phyloP scores from a whole-genome alignment of 2,888 invertebrate species.

The Dicyrtomina minuta region DNA sequence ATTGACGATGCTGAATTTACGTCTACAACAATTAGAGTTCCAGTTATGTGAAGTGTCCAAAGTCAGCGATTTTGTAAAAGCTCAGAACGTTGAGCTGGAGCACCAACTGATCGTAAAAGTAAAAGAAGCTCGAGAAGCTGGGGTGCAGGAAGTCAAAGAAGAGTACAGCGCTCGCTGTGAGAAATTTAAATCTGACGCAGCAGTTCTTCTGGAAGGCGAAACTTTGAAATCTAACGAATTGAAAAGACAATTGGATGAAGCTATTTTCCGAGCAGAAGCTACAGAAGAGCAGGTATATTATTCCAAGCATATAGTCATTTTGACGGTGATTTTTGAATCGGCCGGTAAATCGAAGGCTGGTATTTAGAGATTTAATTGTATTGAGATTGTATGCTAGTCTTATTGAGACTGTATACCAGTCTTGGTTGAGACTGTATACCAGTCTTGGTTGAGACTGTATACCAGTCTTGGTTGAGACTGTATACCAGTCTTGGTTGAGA shows the following conservation, averaged over 20 bases:
- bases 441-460: no score
- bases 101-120: not conserved
- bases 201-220: conserved; percentile 2
- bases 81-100: not conserved
- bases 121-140: conserved; percentile 1
- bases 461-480: no score
- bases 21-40: not conserved
- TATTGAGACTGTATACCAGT: no score
- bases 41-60: no score
- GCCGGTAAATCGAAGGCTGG: no score
- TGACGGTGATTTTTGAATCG: no score
- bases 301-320: no score
- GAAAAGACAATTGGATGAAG: not conserved
- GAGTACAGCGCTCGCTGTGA: conserved; percentile 5
- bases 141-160: not conserved
- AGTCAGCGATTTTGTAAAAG: not conserved
- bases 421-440: no score
- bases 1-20: not conserved
- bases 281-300: conserved; percentile 25
- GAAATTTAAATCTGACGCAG: not conserved
- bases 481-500: no score
- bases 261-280: not conserved
- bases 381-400: no score
- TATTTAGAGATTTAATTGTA: no score
- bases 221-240: not conserved